These are phyloP conservation scores for Plebejus anna DNA, from an alignment of 2,888 invertebrate species.

Conservation along the genomic window DNA sequence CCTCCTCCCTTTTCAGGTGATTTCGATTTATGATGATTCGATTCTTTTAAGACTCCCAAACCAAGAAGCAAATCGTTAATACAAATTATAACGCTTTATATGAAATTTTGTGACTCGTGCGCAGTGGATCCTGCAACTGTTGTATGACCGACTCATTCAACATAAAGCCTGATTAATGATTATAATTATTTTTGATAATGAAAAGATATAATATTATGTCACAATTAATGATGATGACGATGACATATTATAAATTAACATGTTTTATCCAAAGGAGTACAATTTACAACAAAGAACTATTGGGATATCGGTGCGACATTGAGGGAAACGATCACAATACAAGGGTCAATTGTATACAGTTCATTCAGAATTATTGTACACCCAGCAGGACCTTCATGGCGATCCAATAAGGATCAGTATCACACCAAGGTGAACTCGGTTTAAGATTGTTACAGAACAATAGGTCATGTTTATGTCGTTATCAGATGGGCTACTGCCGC, in stretches of 20 bases:
- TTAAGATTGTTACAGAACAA: background rate
- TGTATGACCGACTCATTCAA: too few species aligned
- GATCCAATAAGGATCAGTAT: background rate
- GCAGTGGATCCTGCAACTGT: too few species aligned
- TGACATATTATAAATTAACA: too few species aligned
- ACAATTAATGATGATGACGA: too few species aligned
- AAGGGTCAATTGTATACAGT: background rate
- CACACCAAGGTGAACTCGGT: background rate
- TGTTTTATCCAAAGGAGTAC: too few species aligned
- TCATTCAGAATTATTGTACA: background rate
- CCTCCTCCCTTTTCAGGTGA: background rate
- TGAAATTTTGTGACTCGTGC: too few species aligned
- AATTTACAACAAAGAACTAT: background rate
- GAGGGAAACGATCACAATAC: background rate
- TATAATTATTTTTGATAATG: too few species aligned
- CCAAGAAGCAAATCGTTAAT: too few species aligned
- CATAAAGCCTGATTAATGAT: too few species aligned
- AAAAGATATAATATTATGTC: too few species aligned
- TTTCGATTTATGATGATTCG: background rate
- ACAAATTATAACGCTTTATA: too few species aligned
- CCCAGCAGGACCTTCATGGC: background rate
- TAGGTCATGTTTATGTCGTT: slow-evolving; percentile 3
- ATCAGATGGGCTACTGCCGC: slow-evolving; percentile 21
- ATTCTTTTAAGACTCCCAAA: too few species aligned
- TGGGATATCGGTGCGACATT: background rate